These are phyloP conservation scores for Paralinhomoeus sp. DNA, from an alignment of 2,888 invertebrate species.

Conservation along the genomic window DNA sequence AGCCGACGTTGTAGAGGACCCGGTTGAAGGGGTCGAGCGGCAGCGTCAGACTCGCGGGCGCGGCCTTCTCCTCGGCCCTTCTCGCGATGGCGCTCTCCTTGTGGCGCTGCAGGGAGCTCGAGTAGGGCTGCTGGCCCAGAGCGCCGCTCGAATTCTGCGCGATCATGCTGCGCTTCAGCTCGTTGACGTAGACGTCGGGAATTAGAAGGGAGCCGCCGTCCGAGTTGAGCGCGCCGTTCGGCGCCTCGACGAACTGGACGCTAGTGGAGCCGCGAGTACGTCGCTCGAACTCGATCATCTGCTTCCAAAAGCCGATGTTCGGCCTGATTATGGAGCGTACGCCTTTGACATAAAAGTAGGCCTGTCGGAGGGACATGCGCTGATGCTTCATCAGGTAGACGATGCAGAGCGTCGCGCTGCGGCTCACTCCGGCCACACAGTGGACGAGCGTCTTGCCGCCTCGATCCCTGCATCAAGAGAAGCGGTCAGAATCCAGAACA, in stretches of 20 bases:
- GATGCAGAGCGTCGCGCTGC: slow-evolving; percentile 58
- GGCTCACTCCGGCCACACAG: slow-evolving; percentile 68
- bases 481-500: no score
- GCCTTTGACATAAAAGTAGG: slow-evolving; percentile 19
- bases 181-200: slow-evolving; percentile 4
- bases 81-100: not conserved
- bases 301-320: slow-evolving; percentile 69
- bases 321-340: slow-evolving; percentile 58
- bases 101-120: slow-evolving; percentile 1
- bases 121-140: not conserved
- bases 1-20: no score
- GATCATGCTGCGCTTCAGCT: not conserved
- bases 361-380: slow-evolving; percentile 41
- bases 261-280: slow-evolving; percentile 10
- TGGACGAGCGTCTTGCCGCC: slow-evolving; percentile 52
- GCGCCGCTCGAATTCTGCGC: not conserved
- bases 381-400: slow-evolving; percentile 67
- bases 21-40: no score
- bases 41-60: not conserved
- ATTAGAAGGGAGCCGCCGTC: slow-evolving; percentile 1
- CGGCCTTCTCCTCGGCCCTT: not conserved
- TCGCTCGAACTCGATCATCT: slow-evolving; percentile 56
- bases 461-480: slow-evolving; percentile 12
- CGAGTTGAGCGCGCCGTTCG: not conserved
- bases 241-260: slow-evolving; percentile 2